Percentiles rank a stretch among this genome's conserved stretches.
These are phyloP conservation scores for Sylvietta virens DNA, from an alignment of 2,113 vertebrate species.

Conservation along the genomic window DNA sequence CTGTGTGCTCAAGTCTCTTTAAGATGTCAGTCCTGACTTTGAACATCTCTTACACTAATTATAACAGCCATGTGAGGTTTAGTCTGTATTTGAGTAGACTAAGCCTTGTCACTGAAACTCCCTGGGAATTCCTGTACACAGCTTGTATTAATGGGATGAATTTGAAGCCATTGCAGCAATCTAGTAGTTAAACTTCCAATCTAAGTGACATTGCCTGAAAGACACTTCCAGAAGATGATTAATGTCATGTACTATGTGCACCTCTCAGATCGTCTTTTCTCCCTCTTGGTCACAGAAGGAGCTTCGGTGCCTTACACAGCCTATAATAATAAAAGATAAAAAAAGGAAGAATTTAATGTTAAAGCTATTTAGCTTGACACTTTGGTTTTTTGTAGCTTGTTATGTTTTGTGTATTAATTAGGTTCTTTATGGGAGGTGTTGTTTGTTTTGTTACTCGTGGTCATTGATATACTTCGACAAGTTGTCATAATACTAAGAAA, in stretches of 20 bases:
- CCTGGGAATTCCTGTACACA: background rate
- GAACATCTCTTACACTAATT: background rate
- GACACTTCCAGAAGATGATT: background rate
- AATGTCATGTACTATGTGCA: background rate
- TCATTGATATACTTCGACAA: background rate
- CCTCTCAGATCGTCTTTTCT: background rate
- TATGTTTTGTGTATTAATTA: background rate
- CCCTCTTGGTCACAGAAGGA: background rate
- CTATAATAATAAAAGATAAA: background rate
- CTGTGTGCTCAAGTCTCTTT: background rate
- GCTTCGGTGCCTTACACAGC: background rate
- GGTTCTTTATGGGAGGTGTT: background rate
- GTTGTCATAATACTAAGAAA: background rate
- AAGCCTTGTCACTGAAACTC: background rate
- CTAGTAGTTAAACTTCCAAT: background rate
- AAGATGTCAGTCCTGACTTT: background rate
- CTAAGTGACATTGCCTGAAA: background rate
- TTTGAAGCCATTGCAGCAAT: background rate
- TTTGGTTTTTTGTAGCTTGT: background rate
- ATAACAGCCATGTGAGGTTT: background rate
- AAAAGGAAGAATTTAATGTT: background rate
- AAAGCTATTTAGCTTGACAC: background rate
- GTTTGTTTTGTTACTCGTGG: background rate
- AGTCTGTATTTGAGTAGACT: background rate
- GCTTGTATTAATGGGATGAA: background rate